A percentile compares a stretch with the other conserved stretches of the same genome.
Conservation (phyloP, 2,888 invertebrate genomes). For the Nomada goodeniana region DNA sequence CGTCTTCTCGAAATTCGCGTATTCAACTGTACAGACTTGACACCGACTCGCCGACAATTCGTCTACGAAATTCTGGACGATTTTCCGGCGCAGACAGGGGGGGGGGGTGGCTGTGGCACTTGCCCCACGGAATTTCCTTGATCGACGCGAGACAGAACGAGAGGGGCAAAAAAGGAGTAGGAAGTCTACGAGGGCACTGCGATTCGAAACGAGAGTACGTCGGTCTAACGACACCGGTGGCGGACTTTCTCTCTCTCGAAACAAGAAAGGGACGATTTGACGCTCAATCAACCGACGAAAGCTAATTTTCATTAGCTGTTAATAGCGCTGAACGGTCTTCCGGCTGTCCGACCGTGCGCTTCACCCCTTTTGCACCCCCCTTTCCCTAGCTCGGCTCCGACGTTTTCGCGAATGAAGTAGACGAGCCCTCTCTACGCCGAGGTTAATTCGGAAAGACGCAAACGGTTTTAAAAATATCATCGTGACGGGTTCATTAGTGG, state of each 20-base stretch:
- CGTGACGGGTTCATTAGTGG: slow-evolving; percentile 28
- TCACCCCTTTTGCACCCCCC: slow-evolving; percentile 44
- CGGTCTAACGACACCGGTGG: slow-evolving; percentile 78
- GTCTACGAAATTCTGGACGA: neutral
- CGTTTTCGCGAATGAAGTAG: slow-evolving; percentile 52
- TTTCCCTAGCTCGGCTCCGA: slow-evolving; percentile 28
- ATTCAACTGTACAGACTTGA: neutral
- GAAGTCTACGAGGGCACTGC: slow-evolving; percentile 36
- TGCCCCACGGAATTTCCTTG: slow-evolving; percentile 51
- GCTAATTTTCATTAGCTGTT: slow-evolving; percentile 84
- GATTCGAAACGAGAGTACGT: slow-evolving; percentile 69
- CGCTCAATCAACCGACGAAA: slow-evolving; percentile 84
- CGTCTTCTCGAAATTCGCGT: neutral
- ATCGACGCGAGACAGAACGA: slow-evolving; percentile 9
- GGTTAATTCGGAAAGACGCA: slow-evolving; percentile 47
- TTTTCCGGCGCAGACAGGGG: neutral
- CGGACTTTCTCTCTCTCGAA: slow-evolving; percentile 77
- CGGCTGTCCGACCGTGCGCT: slow-evolving; percentile 57
- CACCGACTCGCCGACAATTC: neutral
- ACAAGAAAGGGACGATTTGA: slow-evolving; percentile 84
- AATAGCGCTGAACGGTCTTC: slow-evolving; percentile 76
- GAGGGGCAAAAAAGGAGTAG: neutral
- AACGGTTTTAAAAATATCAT: slow-evolving; percentile 54
- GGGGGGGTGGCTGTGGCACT: slow-evolving; percentile 23
- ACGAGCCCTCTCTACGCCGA: slow-evolving; percentile 42